Conservation (phyloP, 2,888 invertebrate genomes). For the Loripinus fragilis region DNA sequence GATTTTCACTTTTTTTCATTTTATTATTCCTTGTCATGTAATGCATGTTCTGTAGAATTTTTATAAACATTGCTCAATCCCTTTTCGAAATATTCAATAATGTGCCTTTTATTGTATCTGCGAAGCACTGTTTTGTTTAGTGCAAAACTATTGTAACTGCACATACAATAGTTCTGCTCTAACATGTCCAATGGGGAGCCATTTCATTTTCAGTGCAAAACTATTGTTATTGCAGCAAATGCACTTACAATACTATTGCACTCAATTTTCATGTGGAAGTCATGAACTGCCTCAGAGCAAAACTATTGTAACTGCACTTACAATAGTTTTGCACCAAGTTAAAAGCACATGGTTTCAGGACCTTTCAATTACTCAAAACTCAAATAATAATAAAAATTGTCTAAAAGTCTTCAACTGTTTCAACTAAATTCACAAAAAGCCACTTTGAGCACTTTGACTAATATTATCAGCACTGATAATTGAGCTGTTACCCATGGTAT, state of each 20-base stretch:
- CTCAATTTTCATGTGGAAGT: neutral
- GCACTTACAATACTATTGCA: slow-evolving; percentile 4
- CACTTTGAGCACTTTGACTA: too few species aligned
- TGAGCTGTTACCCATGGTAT: too few species aligned
- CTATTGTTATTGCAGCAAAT: slow-evolving; percentile 1
- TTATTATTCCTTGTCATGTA: neutral
- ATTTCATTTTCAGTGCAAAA: neutral
- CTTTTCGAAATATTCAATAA: neutral
- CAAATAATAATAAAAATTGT: neutral
- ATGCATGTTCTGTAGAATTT: neutral
- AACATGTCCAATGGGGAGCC: neutral
- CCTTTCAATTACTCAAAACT: neutral
- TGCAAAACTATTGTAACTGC: slow-evolving; percentile 15
- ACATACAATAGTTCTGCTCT: slow-evolving; percentile 7
- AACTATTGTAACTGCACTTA: slow-evolving; percentile 12
- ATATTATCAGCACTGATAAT: too few species aligned
- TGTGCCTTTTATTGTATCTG: slow-evolving; percentile 4
- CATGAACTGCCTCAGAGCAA: neutral
- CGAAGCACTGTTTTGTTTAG: neutral
- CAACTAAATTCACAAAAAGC: too few species aligned
- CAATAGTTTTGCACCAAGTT: slow-evolving; percentile 17
- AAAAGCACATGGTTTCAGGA: neutral
- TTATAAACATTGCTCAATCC: neutral
- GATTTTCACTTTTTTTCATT: neutral
- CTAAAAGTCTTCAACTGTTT: neutral